Conservation (phyloP, 2,113 vertebrate genomes). For the Orycteropus afer region DNA sequence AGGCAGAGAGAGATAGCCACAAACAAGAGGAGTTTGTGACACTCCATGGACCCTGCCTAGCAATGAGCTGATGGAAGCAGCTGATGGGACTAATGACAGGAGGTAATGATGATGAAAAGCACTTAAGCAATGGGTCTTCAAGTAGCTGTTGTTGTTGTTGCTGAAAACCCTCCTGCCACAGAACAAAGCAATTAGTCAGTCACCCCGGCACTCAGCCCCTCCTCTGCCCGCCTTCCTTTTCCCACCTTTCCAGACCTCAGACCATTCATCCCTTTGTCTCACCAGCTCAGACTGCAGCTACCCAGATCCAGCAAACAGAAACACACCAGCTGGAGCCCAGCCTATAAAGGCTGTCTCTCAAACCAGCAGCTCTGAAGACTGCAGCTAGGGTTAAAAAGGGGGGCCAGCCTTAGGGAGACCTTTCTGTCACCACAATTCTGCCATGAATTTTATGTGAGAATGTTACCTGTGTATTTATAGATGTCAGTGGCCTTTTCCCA, state of each 20-base stretch:
- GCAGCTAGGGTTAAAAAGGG: not conserved
- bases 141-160: slow-evolving; percentile 62
- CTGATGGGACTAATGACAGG: slow-evolving; percentile 68
- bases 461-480: not conserved
- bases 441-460: not conserved
- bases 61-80: slow-evolving; percentile 60
- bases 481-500: not conserved
- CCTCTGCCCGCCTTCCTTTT: slow-evolving; percentile 56
- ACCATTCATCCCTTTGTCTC: slow-evolving; percentile 73
- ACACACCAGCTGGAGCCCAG: slow-evolving; percentile 55
- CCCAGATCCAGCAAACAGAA: slow-evolving; percentile 31
- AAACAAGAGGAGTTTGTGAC: not conserved
- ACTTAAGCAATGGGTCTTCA: slow-evolving; percentile 74
- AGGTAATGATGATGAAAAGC: slow-evolving; percentile 72
- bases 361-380: not conserved
- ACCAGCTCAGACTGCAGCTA: not conserved
- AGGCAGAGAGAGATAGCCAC: slow-evolving; percentile 7
- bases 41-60: slow-evolving; percentile 46
- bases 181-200: slow-evolving; percentile 72
- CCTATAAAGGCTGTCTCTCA: not conserved
- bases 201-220: slow-evolving; percentile 50
- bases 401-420: not conserved
- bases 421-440: not conserved
- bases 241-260: slow-evolving; percentile 68
- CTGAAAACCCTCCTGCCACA: slow-evolving; percentile 65